Conservation (phyloP, 2,888 invertebrate species). For the Heliconius charithonia region DNA sequence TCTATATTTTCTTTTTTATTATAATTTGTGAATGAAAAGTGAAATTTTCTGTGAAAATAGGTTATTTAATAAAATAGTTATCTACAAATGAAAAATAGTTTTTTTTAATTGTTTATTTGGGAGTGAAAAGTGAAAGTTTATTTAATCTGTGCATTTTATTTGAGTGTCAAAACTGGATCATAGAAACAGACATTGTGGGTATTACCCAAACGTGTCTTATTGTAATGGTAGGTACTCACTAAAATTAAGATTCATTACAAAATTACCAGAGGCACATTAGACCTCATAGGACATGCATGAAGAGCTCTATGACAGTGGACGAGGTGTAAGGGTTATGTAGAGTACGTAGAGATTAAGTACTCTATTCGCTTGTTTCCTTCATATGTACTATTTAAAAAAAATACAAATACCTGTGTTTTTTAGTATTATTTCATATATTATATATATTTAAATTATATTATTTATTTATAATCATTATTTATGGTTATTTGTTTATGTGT, state of each 20-base stretch:
- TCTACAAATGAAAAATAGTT: background rate
- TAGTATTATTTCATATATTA: too few species aligned
- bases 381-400: too few species aligned
- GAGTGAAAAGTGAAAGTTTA: slow-evolving; percentile 22
- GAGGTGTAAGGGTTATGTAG: too few species aligned
- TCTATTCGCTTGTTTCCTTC: too few species aligned
- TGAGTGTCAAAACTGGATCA: slow-evolving; percentile 32
- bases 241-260: too few species aligned
- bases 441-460: too few species aligned
- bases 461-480: too few species aligned
- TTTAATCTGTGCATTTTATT: slow-evolving; percentile 11
- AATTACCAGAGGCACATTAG: background rate
- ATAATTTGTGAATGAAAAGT: slow-evolving; percentile 2
- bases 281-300: too few species aligned
- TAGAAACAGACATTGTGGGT: slow-evolving; percentile 11
- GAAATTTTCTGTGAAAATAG: background rate
- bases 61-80: background rate
- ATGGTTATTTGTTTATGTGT: too few species aligned
- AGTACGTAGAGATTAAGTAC: too few species aligned
- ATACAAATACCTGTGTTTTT: too few species aligned
- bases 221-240: slow-evolving; percentile 26
- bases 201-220: slow-evolving; percentile 19
- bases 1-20: background rate
- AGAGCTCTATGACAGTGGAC: too few species aligned
- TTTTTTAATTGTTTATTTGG: background rate